Percentiles rank a stretch among this genome's conserved stretches.
Conservation (phyloP, 2,888 invertebrate genomes). For the Orchesellides sinensis region DNA sequence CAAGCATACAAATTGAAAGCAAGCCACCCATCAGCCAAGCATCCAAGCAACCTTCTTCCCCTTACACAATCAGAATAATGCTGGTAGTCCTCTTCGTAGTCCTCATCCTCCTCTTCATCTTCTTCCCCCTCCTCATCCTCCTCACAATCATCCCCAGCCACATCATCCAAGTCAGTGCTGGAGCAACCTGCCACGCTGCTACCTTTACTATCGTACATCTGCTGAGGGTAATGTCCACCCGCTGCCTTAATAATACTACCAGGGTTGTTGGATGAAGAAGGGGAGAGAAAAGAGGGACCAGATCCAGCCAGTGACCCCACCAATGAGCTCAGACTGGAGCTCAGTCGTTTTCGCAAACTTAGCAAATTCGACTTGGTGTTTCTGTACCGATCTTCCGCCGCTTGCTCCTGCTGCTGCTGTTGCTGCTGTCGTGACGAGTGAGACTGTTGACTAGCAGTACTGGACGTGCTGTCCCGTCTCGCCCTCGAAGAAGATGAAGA, state of each 20-base stretch:
- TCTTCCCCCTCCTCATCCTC: conserved; percentile 21
- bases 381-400: conserved; percentile 41
- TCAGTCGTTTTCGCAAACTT: conserved; percentile 48
- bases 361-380: conserved; percentile 54
- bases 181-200: conserved; percentile 58
- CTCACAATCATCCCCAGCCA: background rate
- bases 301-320: conserved; percentile 62
- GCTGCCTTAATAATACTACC: conserved; percentile 39
- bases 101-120: conserved; percentile 40
- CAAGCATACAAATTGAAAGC: background rate
- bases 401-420: conserved; percentile 3
- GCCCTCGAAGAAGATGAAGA: background rate
- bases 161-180: conserved; percentile 51
- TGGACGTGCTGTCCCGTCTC: conserved; percentile 43
- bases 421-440: background rate
- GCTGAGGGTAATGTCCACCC: conserved; percentile 4
- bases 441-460: conserved; percentile 33
- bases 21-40: no score
- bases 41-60: no score
- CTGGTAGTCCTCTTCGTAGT: conserved; percentile 65
- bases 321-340: conserved; percentile 65
- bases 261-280: conserved; percentile 19
- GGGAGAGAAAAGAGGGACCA: conserved; percentile 27
- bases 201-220: conserved; percentile 58
- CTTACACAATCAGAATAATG: conserved; percentile 71